Evolutionary conservation across 2,888 invertebrate genomes (phyloP).

Genomic region (Lasioglossum calceatum): DNA sequence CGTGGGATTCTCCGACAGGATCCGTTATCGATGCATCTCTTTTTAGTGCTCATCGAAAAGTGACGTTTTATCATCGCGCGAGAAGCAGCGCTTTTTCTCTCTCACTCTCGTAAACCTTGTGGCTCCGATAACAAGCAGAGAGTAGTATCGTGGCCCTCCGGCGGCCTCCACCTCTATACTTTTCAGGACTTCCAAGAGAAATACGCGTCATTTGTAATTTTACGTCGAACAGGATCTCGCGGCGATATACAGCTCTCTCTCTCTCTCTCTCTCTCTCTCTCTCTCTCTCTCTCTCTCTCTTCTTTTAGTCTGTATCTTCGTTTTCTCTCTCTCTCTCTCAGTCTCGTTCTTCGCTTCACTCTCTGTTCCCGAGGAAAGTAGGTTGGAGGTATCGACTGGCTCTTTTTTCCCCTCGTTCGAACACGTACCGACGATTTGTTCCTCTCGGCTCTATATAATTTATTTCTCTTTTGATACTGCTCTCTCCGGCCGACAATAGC

Average conservation of each 20-base stretch:
- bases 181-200: constrained; percentile 37
- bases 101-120: neutral
- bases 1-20: constrained; percentile 1
- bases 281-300: too few species aligned
- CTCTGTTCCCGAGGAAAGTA: constrained; percentile 2
- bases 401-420: neutral
- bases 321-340: neutral
- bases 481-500: neutral
- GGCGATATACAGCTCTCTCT: neutral
- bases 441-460: constrained; percentile 18
- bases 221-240: constrained; percentile 40
- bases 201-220: constrained; percentile 56
- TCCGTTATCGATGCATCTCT: constrained; percentile 18
- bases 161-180: constrained; percentile 5
- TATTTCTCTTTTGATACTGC: neutral
- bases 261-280: too few species aligned
- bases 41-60: constrained; percentile 36
- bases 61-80: constrained; percentile 23
- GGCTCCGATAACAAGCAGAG: constrained; percentile 45
- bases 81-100: constrained; percentile 17
- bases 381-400: constrained; percentile 32
- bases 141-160: constrained; percentile 34
- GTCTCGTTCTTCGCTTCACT: neutral
- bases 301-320: neutral
- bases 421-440: constrained; percentile 42